Evolutionary conservation across 2,888 invertebrate genomes (phyloP), one percentile per base, ranked within the genome.

Genomic region (Acleris cristana): DNA sequence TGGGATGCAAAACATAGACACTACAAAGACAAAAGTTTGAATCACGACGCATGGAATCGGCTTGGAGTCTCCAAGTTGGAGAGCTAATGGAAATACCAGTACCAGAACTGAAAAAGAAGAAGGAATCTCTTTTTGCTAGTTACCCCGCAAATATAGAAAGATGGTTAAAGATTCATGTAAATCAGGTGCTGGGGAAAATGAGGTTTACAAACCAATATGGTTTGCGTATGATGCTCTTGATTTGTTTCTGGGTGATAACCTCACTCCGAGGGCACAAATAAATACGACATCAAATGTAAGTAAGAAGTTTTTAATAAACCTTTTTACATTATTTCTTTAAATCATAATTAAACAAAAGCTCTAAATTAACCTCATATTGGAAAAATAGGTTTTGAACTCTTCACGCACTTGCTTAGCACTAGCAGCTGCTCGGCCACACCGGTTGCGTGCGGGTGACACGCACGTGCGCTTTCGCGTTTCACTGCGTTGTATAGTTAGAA

Each of bases 141-240:
- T 63, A 66, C n/a, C n/a, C 69, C 45, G 59, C 54, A 48, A 65
- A 48, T 48, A 48, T 48, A 48, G 48, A 48, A 48, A 48, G 48
- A 64, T 52, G 51, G 56, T 66, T 53, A 72, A 64, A 57, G 72
- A 70, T 45, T 72, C 65, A 12, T 65, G 54, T 34, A 64, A 48
- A 69, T 73, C 70, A 45, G 72, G 72, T 70, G 70, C 74, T 56
- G 70, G 69, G 1, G 68, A 59, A 54, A 64, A 66, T 61, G 70
- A 74, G 52, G 66, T 73, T 34, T 71, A 71, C 67, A 73, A 71
- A 53, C 72, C 75, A 45, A 62, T 69, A 69, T 73, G 75, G 72
- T 72, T 74, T 64, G 73, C 72, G 21, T 74, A 70, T 62, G 73
- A 71, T 23, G 59, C 54, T 48, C 69, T 75, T 64, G 70, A 71